phyloP scores from a whole-genome alignment of 2,113 vertebrate genomes.

The Tretioscincus oriximinensis region DNA sequence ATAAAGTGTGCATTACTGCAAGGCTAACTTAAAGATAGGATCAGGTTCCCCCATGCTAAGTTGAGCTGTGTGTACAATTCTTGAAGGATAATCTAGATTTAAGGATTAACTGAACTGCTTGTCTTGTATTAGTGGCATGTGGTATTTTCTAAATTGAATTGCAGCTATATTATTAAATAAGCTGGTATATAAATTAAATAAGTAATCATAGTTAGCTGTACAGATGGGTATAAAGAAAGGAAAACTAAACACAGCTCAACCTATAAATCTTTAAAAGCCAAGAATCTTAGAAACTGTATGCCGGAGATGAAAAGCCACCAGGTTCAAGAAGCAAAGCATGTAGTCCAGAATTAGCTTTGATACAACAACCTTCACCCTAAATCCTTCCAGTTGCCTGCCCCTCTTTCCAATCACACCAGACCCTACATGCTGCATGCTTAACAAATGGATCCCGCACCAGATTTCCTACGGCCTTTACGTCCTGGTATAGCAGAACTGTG shows the following conservation, averaged over 20 bases:
- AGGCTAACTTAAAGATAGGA: neutral
- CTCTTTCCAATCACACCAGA: neutral
- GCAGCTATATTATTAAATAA: too few relatives aligned
- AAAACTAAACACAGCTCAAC: neutral
- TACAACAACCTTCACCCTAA: neutral
- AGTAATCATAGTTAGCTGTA: neutral
- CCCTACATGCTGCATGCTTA: neutral
- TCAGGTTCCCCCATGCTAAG: neutral
- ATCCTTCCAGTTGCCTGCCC: neutral
- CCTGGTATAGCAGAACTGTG: constrained; percentile 30
- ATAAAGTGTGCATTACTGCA: neutral
- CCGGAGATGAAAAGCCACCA: neutral
- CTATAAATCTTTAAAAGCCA: neutral
- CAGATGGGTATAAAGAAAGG: neutral
- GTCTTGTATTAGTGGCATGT: neutral
- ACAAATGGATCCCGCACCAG: constrained; percentile 48
- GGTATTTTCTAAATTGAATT: neutral
- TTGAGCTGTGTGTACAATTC: neutral
- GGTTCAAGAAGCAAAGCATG: neutral
- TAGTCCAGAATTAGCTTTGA: neutral
- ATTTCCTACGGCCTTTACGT: constrained; percentile 57
- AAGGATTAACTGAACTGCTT: neutral
- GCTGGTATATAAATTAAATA: neutral
- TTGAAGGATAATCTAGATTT: neutral
- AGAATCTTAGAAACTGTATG: neutral